Base-by-base conservation (phyloP, 2,888 invertebrate species). In the Dolomedes plantarius region DNA sequence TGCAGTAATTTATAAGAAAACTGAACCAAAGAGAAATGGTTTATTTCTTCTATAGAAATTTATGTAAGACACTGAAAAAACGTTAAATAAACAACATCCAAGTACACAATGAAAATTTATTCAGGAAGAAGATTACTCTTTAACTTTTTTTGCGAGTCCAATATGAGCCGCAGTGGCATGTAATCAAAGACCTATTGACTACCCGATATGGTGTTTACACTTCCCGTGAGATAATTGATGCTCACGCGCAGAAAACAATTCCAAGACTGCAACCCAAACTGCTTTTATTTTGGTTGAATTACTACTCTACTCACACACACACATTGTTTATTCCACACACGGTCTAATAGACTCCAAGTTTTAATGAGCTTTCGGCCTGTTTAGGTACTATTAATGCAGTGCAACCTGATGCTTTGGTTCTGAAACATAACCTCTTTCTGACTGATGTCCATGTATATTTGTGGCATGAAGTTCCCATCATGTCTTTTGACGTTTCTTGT, bases 321-420 rank as follows among this genome's bases (percentile, higher is more conserved):
- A 73, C 68, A 74, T 73, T 74, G 19, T 72, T 80, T 67, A 80
- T 80, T 80, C 80, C 56, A 67, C 27, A 46, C 79, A 74, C 39
- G 67, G 31, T 32, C 69, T 80, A 64, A 65, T 65, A 71, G 41
- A 79, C 80, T 46, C 80, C 41, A 39, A 80, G 73, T 65, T 80
- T 67, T 80, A 80, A 80, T 80, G 80, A 80, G 80, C 72, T 73
- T 79, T 72, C 64, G 62, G 62, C 79, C 64, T 72, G 73, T 80
- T 80, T 80, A 73, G 67, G 73, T 72, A 46, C 73, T 73, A 32
- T 50, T 41, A 64, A 65, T 80, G 32, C 80, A 32, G 67, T 72
- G 80, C 65, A 80, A 80, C 80, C 41, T 65, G 67, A 80, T 80
- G 46, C 72, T 80, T 31, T 67, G 23, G n/a, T 62, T 28, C 39